These are phyloP conservation scores for Spodoptera picta DNA, from an alignment of 2,888 invertebrate genomes.

Conservation along the genomic window DNA sequence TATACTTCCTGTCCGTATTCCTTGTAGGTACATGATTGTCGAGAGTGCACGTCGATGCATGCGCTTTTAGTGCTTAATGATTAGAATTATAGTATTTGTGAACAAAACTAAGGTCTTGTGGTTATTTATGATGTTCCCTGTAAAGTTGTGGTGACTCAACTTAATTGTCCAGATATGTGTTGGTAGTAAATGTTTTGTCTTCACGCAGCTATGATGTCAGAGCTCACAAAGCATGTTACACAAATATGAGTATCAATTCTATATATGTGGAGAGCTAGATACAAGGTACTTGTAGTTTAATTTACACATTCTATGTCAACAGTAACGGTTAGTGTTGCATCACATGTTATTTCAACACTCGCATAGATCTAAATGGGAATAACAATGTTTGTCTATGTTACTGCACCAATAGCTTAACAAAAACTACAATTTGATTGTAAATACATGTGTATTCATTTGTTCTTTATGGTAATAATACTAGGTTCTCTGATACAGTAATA, in stretches of 20 bases:
- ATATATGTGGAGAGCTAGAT: constrained; percentile 11
- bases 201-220: constrained; percentile 42
- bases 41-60: constrained; percentile 76
- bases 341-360: constrained; percentile 10
- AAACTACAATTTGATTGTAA: no score
- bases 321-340: constrained; percentile 36
- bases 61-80: constrained; percentile 67
- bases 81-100: constrained; percentile 35
- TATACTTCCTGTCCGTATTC: constrained; percentile 77
- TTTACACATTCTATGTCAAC: constrained; percentile 34
- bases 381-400: neutral
- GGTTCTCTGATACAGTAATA: no score
- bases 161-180: constrained; percentile 14
- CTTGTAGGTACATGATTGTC: constrained; percentile 58
- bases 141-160: constrained; percentile 3
- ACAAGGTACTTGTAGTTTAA: constrained; percentile 13
- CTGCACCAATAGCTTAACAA: neutral
- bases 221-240: constrained; percentile 23
- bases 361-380: constrained; percentile 4
- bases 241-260: constrained; percentile 33
- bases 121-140: constrained; percentile 6
- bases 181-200: constrained; percentile 15
- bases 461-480: no score
- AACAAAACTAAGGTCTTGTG: constrained; percentile 26
- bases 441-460: no score